phyloP scores from a whole-genome alignment of 2,797 vertebrate species.

The Enteromius mattozi region DNA sequence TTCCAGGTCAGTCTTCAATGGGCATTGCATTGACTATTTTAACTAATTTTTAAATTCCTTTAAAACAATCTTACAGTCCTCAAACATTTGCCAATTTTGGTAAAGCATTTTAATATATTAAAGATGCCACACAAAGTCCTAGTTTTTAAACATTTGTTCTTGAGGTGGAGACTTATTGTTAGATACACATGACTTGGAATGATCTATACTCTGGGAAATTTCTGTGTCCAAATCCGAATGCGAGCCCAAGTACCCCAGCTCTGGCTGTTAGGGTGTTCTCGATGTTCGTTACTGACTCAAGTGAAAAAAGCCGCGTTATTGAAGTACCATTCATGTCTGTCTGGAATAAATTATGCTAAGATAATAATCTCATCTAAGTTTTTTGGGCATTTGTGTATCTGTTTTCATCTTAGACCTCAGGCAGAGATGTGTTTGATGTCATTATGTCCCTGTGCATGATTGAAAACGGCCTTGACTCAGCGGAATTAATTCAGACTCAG shows the following conservation, averaged over 20 bases:
- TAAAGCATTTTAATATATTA: no score
- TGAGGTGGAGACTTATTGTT: no score
- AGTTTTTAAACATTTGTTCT: not conserved
- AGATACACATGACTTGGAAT: no score
- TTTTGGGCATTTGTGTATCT: not conserved
- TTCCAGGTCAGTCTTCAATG: not conserved
- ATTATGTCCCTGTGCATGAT: slow-evolving; percentile 11
- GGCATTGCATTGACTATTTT: no score
- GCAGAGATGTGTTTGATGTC: slow-evolving; percentile 23
- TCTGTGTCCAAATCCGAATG: not conserved
- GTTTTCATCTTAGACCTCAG: slow-evolving; percentile 7
- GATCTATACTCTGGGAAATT: no score
- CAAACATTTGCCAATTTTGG: not conserved
- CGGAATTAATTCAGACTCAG: slow-evolving; percentile 56
- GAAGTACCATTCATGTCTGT: not conserved
- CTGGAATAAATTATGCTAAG: not conserved
- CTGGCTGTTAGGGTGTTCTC: not conserved
- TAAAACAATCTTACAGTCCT: not conserved
- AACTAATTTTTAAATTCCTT: not conserved
- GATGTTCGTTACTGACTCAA: not conserved
- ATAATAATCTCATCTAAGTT: not conserved
- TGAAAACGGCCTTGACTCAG: slow-evolving; percentile 62
- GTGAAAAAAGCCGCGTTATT: not conserved
- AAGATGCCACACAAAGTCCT: no score
- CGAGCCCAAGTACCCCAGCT: not conserved